phyloP scores from a whole-genome alignment of 2,888 invertebrate species.

The Trypoxylon attenuatum region DNA sequence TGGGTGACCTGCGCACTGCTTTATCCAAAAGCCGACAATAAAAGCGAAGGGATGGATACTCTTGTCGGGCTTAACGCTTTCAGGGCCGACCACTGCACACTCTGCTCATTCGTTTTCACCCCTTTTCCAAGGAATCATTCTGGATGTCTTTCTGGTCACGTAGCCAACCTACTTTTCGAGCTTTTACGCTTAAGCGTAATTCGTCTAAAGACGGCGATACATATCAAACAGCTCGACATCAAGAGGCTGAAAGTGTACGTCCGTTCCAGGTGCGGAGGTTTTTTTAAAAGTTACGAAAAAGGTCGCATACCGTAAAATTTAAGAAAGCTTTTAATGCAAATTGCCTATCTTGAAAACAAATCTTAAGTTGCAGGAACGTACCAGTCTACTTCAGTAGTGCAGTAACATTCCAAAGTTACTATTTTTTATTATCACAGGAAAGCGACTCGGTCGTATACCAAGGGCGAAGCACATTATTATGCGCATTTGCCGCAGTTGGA shows the following conservation, averaged over 20 bases:
- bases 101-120: slow-evolving; percentile 26
- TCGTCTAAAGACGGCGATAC: slow-evolving; percentile 2
- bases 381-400: slow-evolving; percentile 5
- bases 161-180: slow-evolving; percentile 29
- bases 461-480: slow-evolving; percentile 39
- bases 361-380: background rate
- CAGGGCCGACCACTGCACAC: background rate
- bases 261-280: background rate
- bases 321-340: no score
- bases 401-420: slow-evolving; percentile 25
- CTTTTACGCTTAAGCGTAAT: slow-evolving; percentile 6
- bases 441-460: slow-evolving; percentile 15
- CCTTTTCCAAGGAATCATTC: slow-evolving; percentile 14
- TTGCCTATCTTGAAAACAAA: slow-evolving; percentile 2
- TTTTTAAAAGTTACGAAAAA: no score
- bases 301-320: no score
- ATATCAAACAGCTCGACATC: background rate
- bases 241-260: background rate
- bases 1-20: slow-evolving; percentile 1
- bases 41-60: background rate
- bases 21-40: background rate
- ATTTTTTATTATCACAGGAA: slow-evolving; percentile 28
- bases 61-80: background rate
- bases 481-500: slow-evolving; percentile 19
- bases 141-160: slow-evolving; percentile 40